Base-by-base conservation (phyloP, 1,140 invertebrate species). In the Oedothorax gibbosus region DNA sequence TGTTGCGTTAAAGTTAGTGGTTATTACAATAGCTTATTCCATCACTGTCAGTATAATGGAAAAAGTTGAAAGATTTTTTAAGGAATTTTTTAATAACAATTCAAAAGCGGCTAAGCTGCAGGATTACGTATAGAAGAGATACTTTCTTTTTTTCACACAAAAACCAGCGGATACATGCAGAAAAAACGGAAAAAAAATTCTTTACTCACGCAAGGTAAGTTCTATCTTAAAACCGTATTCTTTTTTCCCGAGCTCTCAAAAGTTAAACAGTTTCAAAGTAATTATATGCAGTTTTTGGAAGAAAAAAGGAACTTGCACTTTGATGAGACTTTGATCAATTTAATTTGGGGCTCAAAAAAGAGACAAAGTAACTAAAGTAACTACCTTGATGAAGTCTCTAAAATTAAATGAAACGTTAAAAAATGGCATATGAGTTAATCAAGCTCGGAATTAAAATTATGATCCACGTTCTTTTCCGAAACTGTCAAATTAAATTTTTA, bases 11-110 rank as follows among this genome's bases (percentile, higher is more conserved):
- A 77, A 20, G 57, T 62, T 64, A 18, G 75, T 49, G 60, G 75
- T 77, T 77, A 77, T 77, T 77, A 77, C 60, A 77, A 77, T 50
- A 77, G 75, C 75, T 77, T 77, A 77, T 77, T 77, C 60, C 75
- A 77, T 77, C 75, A 77, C 35, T 77, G 75, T 77, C 75, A 77
- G 75, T 51, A 77, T 64, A 77, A 77, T 64, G 49, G 60, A 20
- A 65, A 65, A 51, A 64, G 49, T 53, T 75, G 54, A 56, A 57
- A 75, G 72, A 75, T 60, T 60, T 75, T 57, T 75, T 35, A 35
- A 35, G 65, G 65, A 68, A 21, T 68, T 76, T 77, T 77, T 77
- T 77, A 77, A 77, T 77, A 64, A 77, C 49, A n/a, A 5, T 77
- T 65, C 35, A 51, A 77, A 65, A 77, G 65, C 62, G 2, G 49